Evolutionary conservation across 2,113 vertebrate genomes (phyloP).

Genomic region (Zosterops hypoxanthus): DNA sequence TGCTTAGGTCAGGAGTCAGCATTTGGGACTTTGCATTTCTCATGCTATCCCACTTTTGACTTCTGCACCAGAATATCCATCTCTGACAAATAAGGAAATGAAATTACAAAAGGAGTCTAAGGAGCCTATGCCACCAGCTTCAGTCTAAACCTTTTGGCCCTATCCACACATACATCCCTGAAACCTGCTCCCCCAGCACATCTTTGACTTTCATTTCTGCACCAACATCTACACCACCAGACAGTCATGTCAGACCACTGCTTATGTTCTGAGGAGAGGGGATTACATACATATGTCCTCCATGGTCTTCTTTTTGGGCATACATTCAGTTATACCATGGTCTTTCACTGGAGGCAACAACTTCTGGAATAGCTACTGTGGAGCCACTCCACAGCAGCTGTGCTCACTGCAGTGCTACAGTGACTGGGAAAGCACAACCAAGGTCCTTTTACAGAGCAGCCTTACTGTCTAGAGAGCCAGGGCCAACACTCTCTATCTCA

Average conservation of each 20-base stretch:
- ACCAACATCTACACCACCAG: neutral
- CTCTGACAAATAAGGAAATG: neutral
- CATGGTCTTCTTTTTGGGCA: neutral
- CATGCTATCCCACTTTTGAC: neutral
- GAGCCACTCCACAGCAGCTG: neutral
- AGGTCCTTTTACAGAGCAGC: neutral
- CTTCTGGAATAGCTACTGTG: neutral
- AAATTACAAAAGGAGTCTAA: neutral
- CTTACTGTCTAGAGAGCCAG: neutral
- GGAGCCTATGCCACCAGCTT: neutral
- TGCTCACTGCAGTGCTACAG: accelerated
- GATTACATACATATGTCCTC: neutral
- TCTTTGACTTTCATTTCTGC: neutral
- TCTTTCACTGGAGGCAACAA: neutral
- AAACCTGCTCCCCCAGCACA: neutral
- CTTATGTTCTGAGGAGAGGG: neutral
- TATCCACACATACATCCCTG: neutral
- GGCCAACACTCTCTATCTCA: neutral
- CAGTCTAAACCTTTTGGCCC: neutral
- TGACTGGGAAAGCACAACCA: neutral
- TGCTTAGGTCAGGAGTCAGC: neutral
- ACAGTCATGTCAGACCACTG: neutral
- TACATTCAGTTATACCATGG: neutral
- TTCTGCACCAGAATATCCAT: neutral
- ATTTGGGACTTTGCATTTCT: neutral